phyloP scores from a whole-genome alignment of 2,888 invertebrate genomes.

The Campoletis raptor region DNA sequence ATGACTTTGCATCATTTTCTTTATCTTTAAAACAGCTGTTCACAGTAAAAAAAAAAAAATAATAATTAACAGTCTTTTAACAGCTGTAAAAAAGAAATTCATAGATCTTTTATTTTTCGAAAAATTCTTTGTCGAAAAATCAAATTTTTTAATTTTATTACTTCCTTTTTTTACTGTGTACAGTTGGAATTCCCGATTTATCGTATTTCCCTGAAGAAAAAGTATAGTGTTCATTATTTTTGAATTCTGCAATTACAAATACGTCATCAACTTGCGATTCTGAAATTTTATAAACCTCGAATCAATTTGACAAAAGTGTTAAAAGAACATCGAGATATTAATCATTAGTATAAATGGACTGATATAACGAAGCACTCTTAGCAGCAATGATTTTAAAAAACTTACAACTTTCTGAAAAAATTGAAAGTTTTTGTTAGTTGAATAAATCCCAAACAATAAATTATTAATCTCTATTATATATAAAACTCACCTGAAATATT shows the following conservation, averaged over 20 bases:
- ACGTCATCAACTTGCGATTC: neutral
- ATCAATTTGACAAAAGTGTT: neutral
- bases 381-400: too few relatives aligned
- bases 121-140: neutral
- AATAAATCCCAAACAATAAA: too few relatives aligned
- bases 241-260: neutral
- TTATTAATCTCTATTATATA: too few relatives aligned
- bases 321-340: neutral
- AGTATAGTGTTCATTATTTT: neutral
- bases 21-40: neutral
- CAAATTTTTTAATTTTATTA: neutral
- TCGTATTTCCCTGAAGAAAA: neutral
- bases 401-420: too few relatives aligned
- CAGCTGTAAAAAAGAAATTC: neutral
- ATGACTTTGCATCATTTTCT: neutral
- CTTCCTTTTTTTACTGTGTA: constrained; percentile 14
- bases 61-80: neutral
- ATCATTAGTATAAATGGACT: too few relatives aligned
- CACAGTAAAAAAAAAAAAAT: neutral
- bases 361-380: too few relatives aligned
- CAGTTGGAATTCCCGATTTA: neutral
- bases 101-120: neutral
- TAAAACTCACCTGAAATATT: too few relatives aligned
- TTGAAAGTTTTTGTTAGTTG: too few relatives aligned
- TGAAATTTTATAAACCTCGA: neutral